Evolutionary conservation across 2,888 invertebrate species (phyloP).

Genomic region (Tromatobia lineatoria): DNA sequence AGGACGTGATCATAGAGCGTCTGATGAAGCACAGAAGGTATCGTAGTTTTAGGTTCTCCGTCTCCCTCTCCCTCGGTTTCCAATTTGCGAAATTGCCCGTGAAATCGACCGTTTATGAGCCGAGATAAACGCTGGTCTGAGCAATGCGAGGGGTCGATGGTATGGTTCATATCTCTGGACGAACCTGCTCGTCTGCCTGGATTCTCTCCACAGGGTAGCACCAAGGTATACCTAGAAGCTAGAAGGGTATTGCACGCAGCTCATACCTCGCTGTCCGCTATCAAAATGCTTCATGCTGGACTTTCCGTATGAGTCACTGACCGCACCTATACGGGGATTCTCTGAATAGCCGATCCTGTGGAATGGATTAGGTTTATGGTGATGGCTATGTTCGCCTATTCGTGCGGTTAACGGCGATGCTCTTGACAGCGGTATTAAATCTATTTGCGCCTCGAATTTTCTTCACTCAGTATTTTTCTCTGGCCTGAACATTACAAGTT

Average conservation of each 20-base stretch:
- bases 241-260: conserved; percentile 27
- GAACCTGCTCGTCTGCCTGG: conserved; percentile 19
- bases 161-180: conserved; percentile 21
- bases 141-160: conserved; percentile 14
- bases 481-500: no score
- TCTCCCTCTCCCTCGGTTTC: conserved; percentile 66
- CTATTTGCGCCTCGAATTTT: not conserved
- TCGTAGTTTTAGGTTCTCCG: not conserved
- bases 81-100: conserved; percentile 80
- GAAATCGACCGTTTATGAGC: conserved; percentile 79
- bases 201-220: not conserved
- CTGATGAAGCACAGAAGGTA: conserved; percentile 2
- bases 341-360: conserved; percentile 26
- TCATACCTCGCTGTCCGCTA: conserved; percentile 29
- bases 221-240: conserved; percentile 11
- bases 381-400: conserved; percentile 23
- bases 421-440: not conserved
- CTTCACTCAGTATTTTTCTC: not conserved
- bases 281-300: conserved; percentile 29
- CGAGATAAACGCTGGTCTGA: conserved; percentile 75
- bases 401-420: not conserved
- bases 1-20: not conserved
- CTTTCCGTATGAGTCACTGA: conserved; percentile 23
- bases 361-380: conserved; percentile 19
- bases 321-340: conserved; percentile 23